Percentiles rank a stretch among this genome's conserved stretches.
These are phyloP conservation scores for Metacarcinus magister DNA, from an alignment of 2,888 invertebrate genomes.

Conservation along the genomic window DNA sequence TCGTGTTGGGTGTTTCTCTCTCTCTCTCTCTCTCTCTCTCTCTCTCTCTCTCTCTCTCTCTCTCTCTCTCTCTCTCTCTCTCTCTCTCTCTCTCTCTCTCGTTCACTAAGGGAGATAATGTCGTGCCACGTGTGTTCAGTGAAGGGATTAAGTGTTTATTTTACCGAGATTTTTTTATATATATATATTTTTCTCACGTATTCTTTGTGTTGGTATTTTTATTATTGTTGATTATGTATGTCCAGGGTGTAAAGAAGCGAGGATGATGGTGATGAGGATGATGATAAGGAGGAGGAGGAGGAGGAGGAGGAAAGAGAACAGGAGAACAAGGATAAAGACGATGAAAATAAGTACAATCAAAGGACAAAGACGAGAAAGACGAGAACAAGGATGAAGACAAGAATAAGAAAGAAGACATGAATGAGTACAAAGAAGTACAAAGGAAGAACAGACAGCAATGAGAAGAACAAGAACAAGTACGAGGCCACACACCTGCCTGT, in stretches of 20 bases:
- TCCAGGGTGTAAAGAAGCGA: background rate
- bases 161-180: background rate
- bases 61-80: background rate
- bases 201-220: background rate
- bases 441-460: background rate
- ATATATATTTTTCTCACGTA: background rate
- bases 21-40: background rate
- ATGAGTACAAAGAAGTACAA: background rate
- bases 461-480: background rate
- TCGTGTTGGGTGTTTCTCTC: background rate
- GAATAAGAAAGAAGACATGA: background rate
- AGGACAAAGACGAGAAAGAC: background rate
- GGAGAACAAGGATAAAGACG: background rate
- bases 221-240: too few species aligned
- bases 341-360: background rate
- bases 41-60: constrained; percentile 6
- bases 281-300: background rate
- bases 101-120: too few species aligned
- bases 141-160: background rate
- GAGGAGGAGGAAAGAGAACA: background rate
- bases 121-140: too few species aligned
- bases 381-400: background rate
- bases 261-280: background rate
- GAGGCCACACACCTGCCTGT: constrained; percentile 68
- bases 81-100: too few species aligned